Evolutionary conservation across 1,140 invertebrate genomes (phyloP).

Genomic region (Trialeurodes vaporariorum): DNA sequence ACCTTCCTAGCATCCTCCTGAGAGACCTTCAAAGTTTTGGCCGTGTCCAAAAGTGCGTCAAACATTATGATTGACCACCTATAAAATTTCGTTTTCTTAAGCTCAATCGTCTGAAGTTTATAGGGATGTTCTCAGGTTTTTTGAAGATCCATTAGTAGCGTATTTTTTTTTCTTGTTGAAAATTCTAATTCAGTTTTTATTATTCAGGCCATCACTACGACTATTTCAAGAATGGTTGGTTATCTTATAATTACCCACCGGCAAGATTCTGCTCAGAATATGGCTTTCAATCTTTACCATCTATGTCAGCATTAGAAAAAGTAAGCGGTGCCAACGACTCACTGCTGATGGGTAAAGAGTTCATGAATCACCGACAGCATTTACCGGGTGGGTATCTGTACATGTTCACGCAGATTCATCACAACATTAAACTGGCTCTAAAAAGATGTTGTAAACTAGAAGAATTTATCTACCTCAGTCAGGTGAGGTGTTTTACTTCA

Average conservation of each 20-base stretch:
- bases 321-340: slow-evolving; percentile 47
- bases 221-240: slow-evolving; percentile 71
- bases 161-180: too few species aligned
- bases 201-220: slow-evolving; percentile 81
- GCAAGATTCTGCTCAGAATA: slow-evolving; percentile 90
- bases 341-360: slow-evolving; percentile 40
- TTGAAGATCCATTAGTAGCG: too few species aligned
- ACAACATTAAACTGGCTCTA: slow-evolving; percentile 44
- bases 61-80: too few species aligned
- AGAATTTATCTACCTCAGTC: slow-evolving; percentile 58
- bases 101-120: too few species aligned
- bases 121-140: too few species aligned
- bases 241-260: slow-evolving; percentile 57
- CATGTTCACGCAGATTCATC: slow-evolving; percentile 44
- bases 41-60: too few species aligned
- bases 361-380: slow-evolving; percentile 71
- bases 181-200: too few species aligned
- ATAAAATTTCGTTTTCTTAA: too few species aligned
- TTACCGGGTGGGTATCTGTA: slow-evolving; percentile 52
- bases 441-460: slow-evolving; percentile 24
- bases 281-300: slow-evolving; percentile 83
- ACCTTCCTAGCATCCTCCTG: too few species aligned
- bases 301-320: slow-evolving; percentile 44
- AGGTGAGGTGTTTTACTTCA: slow-evolving; percentile 38
- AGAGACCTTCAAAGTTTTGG: too few species aligned